These are phyloP conservation scores for Eleginops maclovinus DNA, from an alignment of 2,113 vertebrate genomes.

Conservation along the genomic window DNA sequence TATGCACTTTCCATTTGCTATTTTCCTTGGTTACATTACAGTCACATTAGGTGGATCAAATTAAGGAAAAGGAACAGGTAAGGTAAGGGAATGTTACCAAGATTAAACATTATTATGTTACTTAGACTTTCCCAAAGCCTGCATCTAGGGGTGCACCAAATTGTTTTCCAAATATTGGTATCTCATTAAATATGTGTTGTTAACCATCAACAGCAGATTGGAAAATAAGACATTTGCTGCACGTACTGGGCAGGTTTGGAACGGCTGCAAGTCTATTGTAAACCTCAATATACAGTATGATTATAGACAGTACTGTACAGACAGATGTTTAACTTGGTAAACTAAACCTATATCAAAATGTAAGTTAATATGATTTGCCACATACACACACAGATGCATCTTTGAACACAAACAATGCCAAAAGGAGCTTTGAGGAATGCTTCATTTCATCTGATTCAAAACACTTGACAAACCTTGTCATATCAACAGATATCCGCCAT, in stretches of 20 bases:
- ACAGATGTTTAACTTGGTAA: neutral
- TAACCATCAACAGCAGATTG: too few relatives aligned
- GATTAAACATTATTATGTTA: neutral
- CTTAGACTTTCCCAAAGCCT: neutral
- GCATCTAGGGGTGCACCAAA: too few relatives aligned
- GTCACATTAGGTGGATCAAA: neutral
- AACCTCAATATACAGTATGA: too few relatives aligned
- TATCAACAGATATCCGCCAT: slow-evolving; percentile 68
- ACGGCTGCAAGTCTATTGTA: neutral
- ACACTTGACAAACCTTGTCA: slow-evolving; percentile 68
- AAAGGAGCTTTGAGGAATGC: slow-evolving; percentile 10
- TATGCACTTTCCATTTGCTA: neutral
- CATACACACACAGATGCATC: neutral
- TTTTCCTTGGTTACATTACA: neutral
- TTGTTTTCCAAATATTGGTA: too few relatives aligned
- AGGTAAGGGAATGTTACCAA: neutral
- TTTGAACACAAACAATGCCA: neutral
- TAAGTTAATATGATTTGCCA: neutral
- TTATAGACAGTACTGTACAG: neutral
- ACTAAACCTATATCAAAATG: neutral
- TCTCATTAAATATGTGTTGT: neutral
- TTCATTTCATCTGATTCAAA: slow-evolving; percentile 37
- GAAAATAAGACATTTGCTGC: too few relatives aligned
- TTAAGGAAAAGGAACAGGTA: neutral
- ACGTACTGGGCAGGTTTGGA: neutral